Base-by-base conservation (phyloP, 2,797 vertebrate species). In the Channallabes apus region DNA sequence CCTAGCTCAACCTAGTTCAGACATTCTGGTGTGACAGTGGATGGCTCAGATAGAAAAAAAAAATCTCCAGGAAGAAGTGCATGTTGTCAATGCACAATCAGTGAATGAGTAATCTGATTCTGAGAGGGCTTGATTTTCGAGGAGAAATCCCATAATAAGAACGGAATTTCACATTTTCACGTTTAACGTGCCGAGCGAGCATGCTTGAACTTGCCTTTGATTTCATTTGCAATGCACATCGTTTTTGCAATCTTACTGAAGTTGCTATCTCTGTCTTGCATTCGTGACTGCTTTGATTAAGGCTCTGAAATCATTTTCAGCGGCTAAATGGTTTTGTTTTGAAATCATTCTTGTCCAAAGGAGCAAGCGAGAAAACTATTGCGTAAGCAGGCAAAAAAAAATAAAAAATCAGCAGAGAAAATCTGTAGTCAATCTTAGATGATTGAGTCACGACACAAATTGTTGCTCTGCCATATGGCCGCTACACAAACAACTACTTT, bases 161-260 rank as follows among this genome's bases (percentile, higher is more conserved):
- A 72, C 56, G 65, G 83, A 85, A 87, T 86, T 84, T 75, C 59
- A 77, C 58, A 86, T 87, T 61, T 83, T 77, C 54, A 24, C 72
- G 64, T 84, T 58, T 72, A 32, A 24, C 68, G 41, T 84, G 67
- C 78, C 77, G 78, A 81, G 80, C 15, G 69, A 87, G 77, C 76
- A 68, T 86, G 86, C 61, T 80, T 85, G 12, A 83, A 81, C 56
- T 85, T 80, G 85, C 82, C 82, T 87, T 88, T 88, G 88, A 87
- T 87, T 88, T 85, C 56, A 86, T 84, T 88, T 82, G 76, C 80
- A 88, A 84, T 82, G 86, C 85, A 87, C 84, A 81, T 86, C 65
- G 65, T 73, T 59, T 87, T 88, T 87, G 84, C 80, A 85, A 56
- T 88, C 84, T 83, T 64, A 59, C 59, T 73, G 82, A 80, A 86